Base-by-base conservation (phyloP, 2,113 vertebrate genomes). In the Hypocryptadius cinnamomeus region DNA sequence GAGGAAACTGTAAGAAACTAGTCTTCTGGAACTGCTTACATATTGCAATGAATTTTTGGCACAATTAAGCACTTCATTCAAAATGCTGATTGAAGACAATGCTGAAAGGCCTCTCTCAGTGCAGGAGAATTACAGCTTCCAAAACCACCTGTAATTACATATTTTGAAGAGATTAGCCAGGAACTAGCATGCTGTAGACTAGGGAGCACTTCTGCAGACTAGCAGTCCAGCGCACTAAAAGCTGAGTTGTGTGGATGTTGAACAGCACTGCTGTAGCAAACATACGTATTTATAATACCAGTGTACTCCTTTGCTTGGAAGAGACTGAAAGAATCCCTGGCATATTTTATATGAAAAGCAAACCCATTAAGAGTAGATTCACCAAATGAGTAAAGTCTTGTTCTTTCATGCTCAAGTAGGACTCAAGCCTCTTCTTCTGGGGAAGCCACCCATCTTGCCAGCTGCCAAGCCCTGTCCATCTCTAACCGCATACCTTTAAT, bases 311-410 rank as follows among this genome's bases (percentile, higher is more conserved):
- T 35, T 40, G 15, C 40, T 31, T 12, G 30, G 33, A 42, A 80
- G 79, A 86, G 28, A 15, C 33, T 3, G 21, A 23, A 45, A 73
- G 39, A 73, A 63, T 35, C 18, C 20, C 25, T 5, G 7, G 5
- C 1, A 2, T 59, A 30, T 72, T 44, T 69, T 68, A 9, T 2
- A 23, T 4, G 28, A 90, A 69, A 53, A 90, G 13, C 5, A 56
- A 81, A 30, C 21, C 17, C 31, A 30, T 25, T 33, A 50, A 31
- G n/a, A 44, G 39, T 1, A n/a, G 35, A 61, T 17, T 22, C 3
- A 23, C 1, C 2, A 17, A 56, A 64, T 0, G 13, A 71, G 31
- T 5, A 2, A 10, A 44, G 42, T 12, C 25, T 20, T 4, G 0
- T 9, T 31, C 17, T 39, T 42, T 28, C 51, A 50, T 0, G 0